These are phyloP conservation scores for Rhinogobio ventralis DNA, from an alignment of 2,797 vertebrate genomes.

Conservation along the genomic window DNA sequence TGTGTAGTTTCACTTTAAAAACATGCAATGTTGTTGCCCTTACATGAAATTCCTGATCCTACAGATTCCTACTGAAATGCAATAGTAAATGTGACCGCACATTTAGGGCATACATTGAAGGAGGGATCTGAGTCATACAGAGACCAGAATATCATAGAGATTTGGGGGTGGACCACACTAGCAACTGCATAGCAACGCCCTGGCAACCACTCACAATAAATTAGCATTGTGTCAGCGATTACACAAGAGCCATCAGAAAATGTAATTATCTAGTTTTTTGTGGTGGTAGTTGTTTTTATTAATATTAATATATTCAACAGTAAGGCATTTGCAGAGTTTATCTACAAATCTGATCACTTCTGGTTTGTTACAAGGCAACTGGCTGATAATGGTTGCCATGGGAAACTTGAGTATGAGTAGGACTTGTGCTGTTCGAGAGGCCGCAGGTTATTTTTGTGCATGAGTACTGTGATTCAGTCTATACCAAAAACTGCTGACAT, in stretches of 20 bases:
- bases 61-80: not conserved
- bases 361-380: conserved; percentile 49
- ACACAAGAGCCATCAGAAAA: not conserved
- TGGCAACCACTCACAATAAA: not conserved
- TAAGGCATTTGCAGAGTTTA: not conserved
- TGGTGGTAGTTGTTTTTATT: not conserved
- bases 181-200: no score
- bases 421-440: conserved; percentile 42
- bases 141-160: not conserved
- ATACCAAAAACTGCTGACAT: conserved; percentile 41
- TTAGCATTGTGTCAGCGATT: not conserved
- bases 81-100: no score
- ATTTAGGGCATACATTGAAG: not conserved
- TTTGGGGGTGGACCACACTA: not conserved
- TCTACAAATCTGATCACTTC: conserved; percentile 25
- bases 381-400: conserved; percentile 55
- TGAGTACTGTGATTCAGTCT: conserved; percentile 29
- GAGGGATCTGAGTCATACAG: not conserved
- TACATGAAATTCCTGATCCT: not conserved
- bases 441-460: conserved; percentile 43
- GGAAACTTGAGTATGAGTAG: conserved; percentile 57
- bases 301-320: not conserved
- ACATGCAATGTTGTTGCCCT: not conserved
- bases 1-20: not conserved
- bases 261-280: not conserved